phyloP scores from a whole-genome alignment of 1,140 invertebrate species.

The Zaprionus africanus region DNA sequence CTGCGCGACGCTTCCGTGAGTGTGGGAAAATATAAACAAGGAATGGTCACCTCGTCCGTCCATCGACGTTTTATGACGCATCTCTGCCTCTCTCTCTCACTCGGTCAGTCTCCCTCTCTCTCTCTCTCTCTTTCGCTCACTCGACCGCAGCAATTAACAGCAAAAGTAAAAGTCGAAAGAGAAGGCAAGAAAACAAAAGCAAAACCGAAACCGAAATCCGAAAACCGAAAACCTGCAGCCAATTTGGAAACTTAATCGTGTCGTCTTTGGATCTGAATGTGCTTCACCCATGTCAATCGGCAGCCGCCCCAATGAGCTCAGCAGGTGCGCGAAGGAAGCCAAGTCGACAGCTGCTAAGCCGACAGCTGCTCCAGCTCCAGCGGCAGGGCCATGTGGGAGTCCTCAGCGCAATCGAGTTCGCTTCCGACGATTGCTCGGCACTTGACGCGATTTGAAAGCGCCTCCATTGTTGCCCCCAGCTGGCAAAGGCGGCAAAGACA shows the following conservation, averaged over 20 bases:
- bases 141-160: constrained; percentile 5
- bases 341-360: neutral
- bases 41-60: constrained; percentile 2
- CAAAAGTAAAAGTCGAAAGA: constrained; percentile 17
- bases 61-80: constrained; percentile 13
- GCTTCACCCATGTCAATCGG: constrained; percentile 1
- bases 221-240: neutral
- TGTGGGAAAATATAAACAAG: constrained; percentile 17
- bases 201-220: too few relatives aligned
- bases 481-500: neutral
- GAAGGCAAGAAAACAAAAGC: neutral
- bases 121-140: neutral
- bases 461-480: neutral
- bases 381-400: neutral
- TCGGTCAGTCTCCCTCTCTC: neutral
- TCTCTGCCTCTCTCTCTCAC: neutral
- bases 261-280: neutral
- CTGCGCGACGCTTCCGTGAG: constrained; percentile 19
- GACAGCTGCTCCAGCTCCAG: neutral
- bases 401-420: neutral
- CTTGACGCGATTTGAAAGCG: constrained; percentile 4
- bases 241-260: constrained; percentile 7
- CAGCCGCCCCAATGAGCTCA: neutral
- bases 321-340: neutral
- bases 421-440: neutral